A percentile compares a stretch with the other conserved stretches of the same genome.
Conservation (phyloP, 2,113 vertebrate species). For the Pseudorasbora parva region DNA sequence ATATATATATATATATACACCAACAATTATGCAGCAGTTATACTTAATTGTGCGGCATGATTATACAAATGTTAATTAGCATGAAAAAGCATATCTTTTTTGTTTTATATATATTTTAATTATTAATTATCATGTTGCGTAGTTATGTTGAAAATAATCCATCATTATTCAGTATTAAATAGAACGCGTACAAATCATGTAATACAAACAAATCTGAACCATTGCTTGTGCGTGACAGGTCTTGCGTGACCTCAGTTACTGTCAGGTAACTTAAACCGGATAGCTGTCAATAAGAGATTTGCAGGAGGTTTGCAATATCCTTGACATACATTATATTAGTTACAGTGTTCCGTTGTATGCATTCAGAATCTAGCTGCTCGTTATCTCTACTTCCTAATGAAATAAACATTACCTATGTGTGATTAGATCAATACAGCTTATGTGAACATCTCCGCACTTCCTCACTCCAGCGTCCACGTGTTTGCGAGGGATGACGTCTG, state of each 20-base stretch:
- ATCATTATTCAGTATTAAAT: background rate
- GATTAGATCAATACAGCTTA: conserved; percentile 1
- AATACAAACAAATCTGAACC: too few relatives aligned
- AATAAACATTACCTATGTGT: background rate
- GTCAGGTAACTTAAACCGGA: background rate
- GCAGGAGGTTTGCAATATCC: background rate
- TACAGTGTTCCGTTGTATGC: background rate
- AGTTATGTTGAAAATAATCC: background rate
- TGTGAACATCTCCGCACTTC: conserved; percentile 1
- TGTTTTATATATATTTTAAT: background rate
- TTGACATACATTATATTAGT: background rate
- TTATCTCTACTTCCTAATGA: background rate
- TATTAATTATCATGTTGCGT: background rate
- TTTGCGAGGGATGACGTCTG: background rate
- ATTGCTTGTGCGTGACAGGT: too few relatives aligned
- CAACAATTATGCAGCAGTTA: background rate
- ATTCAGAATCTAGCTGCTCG: background rate
- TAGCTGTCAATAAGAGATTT: background rate
- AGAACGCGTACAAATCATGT: background rate
- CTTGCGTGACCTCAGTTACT: background rate
- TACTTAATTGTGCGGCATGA: too few relatives aligned
- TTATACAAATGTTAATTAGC: too few relatives aligned
- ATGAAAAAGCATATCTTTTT: too few relatives aligned
- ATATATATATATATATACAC: too few relatives aligned
- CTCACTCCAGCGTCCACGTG: background rate